Evolutionary conservation across 2,888 invertebrate genomes (phyloP).

Genomic region (Geophilus truncorum): DNA sequence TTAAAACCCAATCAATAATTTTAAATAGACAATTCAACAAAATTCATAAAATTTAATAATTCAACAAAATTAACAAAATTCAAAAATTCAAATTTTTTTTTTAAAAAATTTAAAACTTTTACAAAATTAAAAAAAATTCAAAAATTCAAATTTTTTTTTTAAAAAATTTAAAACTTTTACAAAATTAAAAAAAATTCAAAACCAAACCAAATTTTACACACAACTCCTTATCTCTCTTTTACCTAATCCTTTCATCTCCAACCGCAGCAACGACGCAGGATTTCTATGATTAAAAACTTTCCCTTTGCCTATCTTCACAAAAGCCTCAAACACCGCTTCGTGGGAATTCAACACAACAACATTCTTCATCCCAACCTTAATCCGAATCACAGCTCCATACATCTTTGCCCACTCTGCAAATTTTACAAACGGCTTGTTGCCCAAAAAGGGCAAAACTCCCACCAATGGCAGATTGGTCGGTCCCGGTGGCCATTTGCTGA

Average conservation of each 20-base stretch:
- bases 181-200: too few relatives aligned
- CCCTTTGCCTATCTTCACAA: background rate
- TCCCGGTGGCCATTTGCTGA: background rate
- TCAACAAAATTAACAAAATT: too few relatives aligned
- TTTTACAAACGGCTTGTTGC: background rate
- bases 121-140: too few relatives aligned
- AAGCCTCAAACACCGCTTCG: background rate
- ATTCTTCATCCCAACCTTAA: background rate
- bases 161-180: too few relatives aligned
- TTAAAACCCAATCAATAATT: too few relatives aligned
- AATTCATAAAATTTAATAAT: too few relatives aligned
- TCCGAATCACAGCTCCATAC: background rate
- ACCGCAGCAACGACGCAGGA: background rate
- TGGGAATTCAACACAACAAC: background rate
- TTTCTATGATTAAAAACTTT: background rate
- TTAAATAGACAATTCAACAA: too few relatives aligned
- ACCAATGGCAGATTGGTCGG: background rate
- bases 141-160: too few relatives aligned
- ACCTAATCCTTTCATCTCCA: slow-evolving; percentile 1
- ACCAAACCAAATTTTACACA: too few relatives aligned
- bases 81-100: too few relatives aligned
- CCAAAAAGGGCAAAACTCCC: background rate
- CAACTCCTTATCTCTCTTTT: too few relatives aligned
- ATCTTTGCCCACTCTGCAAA: background rate
- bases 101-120: too few relatives aligned